Conservation (phyloP, 2,888 invertebrate species). For the Lordiphosa andalusiaca region DNA sequence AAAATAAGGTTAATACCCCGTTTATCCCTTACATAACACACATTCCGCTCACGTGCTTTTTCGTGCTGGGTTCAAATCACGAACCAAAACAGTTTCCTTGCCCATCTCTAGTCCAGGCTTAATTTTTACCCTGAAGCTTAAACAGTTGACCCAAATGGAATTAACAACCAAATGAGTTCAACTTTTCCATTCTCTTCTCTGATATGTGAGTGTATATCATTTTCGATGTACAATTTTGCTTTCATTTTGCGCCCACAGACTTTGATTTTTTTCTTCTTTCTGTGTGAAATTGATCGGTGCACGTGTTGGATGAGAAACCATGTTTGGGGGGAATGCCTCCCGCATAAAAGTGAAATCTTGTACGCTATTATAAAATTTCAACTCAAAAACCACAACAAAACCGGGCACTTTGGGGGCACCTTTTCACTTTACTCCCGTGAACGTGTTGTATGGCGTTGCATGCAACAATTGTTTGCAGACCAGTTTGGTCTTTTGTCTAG, state of each 20-base stretch:
- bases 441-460: constrained; percentile 19
- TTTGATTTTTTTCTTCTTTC: constrained; percentile 1
- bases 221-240: constrained; percentile 33
- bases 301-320: constrained; percentile 11
- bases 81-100: too few relatives aligned
- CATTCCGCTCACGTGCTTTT: too few relatives aligned
- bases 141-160: too few relatives aligned
- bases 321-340: constrained; percentile 23
- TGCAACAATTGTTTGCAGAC: constrained; percentile 49
- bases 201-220: too few relatives aligned
- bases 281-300: constrained; percentile 1
- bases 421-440: constrained; percentile 25
- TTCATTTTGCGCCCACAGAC: constrained; percentile 34
- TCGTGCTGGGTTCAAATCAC: too few relatives aligned
- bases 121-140: too few relatives aligned
- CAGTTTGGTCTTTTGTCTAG: constrained; percentile 13
- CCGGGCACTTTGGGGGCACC: constrained; percentile 9
- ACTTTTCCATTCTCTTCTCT: too few relatives aligned
- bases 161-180: too few relatives aligned
- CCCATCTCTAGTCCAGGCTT: too few relatives aligned
- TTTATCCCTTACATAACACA: too few relatives aligned
- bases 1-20: too few relatives aligned
- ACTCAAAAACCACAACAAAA: constrained; percentile 7
- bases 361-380: constrained; percentile 52
- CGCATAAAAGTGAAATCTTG: constrained; percentile 67